Base-by-base conservation (phyloP, 2,113 vertebrate genomes). In the Psittacara wagleri region DNA sequence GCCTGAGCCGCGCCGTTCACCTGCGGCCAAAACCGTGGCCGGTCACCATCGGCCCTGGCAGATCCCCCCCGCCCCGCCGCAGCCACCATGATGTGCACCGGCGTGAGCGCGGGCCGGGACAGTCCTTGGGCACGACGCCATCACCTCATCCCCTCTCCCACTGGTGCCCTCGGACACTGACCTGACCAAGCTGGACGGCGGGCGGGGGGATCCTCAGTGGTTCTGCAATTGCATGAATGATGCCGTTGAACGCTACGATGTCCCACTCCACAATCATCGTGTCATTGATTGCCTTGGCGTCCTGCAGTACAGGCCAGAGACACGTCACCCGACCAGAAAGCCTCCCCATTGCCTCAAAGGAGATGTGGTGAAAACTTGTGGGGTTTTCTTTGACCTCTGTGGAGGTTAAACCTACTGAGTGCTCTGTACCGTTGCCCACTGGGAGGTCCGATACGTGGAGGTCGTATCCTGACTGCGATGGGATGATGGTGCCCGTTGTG, bases 231-330 rank as follows among this genome's bases (percentile, higher is more conserved):
- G 98, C 95, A 1, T 99, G 99, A 88, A 99, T 99, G 91, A 99
- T 98, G 54, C 99, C 99, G 2, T 99, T 99, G 67, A 97, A 98
- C 16, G 99, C 98, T 16, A 98, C 11, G 77, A 99, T 99, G 96
- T 99, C 98, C 99, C 99, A 99, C 14, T 97, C 76, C 69, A 99
- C 46, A 51, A 99, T 96, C 37, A 85, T 76, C 7, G 96, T 98
- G 68, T 98, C 86, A 84, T 99, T 98, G 91, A 99, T 98, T 64
- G 98, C 48, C 88, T 98, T 99, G 11, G 70, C 91, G 10, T 84
- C 97, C 98, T 98, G 57, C 43, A 73, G 33, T 39, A 51, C 48
- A 62, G 76, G 80, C 88, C 86, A 86, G 81, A 62, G 49, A 27
- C 7, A 15, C 43, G 31, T 4, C 78, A 82, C 44, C 46, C 5